Base-by-base conservation (phyloP, 1,140 invertebrate species). In the Delia radicum region DNA sequence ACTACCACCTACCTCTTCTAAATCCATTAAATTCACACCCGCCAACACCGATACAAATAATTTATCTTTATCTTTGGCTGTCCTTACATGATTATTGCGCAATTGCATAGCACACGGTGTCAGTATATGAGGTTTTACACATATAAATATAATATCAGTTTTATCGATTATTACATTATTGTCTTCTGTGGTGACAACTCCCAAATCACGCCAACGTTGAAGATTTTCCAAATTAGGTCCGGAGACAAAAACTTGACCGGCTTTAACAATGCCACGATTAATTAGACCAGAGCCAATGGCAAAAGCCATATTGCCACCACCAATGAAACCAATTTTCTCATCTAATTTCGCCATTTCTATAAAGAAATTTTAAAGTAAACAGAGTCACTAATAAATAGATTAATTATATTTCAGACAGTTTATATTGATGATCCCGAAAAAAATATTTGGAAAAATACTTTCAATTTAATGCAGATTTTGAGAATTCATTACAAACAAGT, bases 271-370 rank as follows among this genome's bases (percentile, higher is more conserved):
- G 90, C 92, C 90, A 84, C 90, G 90, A 76, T 87, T 87, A n/a
- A 94, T 85, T 37, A 98, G 90, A 46, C 94, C 94, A 81, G 92
- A 89, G 24, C 91, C 92, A 80, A 98, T 94, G 12, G 96, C 95
- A 85, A 93, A 93, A 15, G 96, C 95, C 94, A 98, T 98, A 87
- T 96, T 95, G 73, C 96, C 96, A 77, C 95, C 95, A 12, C 96
- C 96, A 81, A 98, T 93, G 88, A 98, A 98, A 76, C 96, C 96
- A 78, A 98, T 87, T 18, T 80, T 77, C 42, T 86, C 85, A 73
- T 86, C 83, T 37, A 86, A 73, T 29, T 86, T 86, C 27, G 83
- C 84, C 85, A 86, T 86, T 65, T 31, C 65, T 69, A n/a, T n/a
- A n/a, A n/a, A n/a, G 12, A 26, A 29, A 18, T 55, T 21, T 4